Base-by-base conservation (phyloP, 2,797 vertebrate species). In the Melanotaenia trifasciata region DNA sequence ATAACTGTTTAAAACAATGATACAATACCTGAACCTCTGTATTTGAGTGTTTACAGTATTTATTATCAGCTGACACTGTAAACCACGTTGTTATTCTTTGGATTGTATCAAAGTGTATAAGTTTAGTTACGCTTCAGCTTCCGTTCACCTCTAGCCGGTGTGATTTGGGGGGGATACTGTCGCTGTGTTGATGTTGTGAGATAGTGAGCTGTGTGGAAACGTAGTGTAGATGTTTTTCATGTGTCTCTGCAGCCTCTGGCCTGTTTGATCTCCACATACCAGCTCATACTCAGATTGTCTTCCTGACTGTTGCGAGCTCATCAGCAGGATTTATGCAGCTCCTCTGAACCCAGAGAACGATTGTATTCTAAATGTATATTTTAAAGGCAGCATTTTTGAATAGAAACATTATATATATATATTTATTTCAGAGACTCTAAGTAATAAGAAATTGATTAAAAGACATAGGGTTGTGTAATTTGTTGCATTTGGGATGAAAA, bases 301-400 rank as follows among this genome's bases (percentile, higher is more conserved):
- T 68, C 63, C 58, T 40, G 81, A 47, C 38, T 36, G 80, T 16
- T 18, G 79, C 35, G 11, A 72, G 70, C 50, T 60, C 64, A 18
- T 38, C 40, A 20, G 63, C 85, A 74, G 79, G 58, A 72, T 76
- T 74, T 16, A 38, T n/a, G 53, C 64, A 28, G 28, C 56, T 69
- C 59, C 58, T 40, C 24, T 43, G 50, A 67, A 13, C 28, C 22
- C 26, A 22, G 30, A 40, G 20, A 33, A 33, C 62, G 72, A 84
- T 63, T 83, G 71, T 67, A 64, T 13, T 64, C 67, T 10, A 68
- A 86, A 90, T 84, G 82, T 88, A 84, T 81, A 83, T 78, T 70
- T 64, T 58, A 45, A 69, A 59, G 64, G 62, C 57, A 60, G 58
- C 65, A 59, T 63, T 65, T 45, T 66, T 74, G 78, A 26, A 72